phyloP scores from a whole-genome alignment of 2,113 vertebrate species.

The Heteronetta atricapilla region DNA sequence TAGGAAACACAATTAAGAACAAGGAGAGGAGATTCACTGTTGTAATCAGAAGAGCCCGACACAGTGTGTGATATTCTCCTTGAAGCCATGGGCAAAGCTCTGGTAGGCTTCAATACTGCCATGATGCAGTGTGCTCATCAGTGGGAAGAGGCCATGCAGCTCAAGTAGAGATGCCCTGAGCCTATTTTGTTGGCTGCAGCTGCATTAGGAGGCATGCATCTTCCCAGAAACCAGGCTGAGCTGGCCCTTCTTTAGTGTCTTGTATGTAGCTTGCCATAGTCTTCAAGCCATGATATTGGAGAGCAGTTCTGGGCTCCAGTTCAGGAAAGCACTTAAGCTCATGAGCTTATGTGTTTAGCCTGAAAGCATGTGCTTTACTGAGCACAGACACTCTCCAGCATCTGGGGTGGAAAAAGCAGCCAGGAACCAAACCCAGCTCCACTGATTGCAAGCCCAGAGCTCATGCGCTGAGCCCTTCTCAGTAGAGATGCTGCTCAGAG shows the following conservation, averaged over 20 bases:
- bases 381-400: background rate
- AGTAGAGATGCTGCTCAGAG: background rate
- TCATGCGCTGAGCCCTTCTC: background rate
- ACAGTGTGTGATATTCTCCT: background rate
- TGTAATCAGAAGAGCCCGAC: background rate
- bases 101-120: background rate
- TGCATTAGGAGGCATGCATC: background rate
- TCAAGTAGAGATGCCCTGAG: background rate
- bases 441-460: background rate
- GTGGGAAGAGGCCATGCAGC: background rate
- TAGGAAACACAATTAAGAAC: background rate
- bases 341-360: background rate
- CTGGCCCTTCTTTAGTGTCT: background rate
- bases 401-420: background rate
- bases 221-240: background rate
- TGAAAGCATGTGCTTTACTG: background rate
- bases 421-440: background rate
- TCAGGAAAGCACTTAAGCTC: slow-evolving; percentile 26
- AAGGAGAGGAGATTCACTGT: rapidly evolving
- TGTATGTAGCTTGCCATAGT: background rate
- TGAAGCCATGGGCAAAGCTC: background rate
- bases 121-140: rapidly evolving
- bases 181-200: background rate
- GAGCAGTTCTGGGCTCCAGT: background rate
- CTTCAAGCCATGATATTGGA: background rate